Evolutionary conservation across 2,888 invertebrate genomes (phyloP).

Genomic region (Torymus aiolomorphi): DNA sequence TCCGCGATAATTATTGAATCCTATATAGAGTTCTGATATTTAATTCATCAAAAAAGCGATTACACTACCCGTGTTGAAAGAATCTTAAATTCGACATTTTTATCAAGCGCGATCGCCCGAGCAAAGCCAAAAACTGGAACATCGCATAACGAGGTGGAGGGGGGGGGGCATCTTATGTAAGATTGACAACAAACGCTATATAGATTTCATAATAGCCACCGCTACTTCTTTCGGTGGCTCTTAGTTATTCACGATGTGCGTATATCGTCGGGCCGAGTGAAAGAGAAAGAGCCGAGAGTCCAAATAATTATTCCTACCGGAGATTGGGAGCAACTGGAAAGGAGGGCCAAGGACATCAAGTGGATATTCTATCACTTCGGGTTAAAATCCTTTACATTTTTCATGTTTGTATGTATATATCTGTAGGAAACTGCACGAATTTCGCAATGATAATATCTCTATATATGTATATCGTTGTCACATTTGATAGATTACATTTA

Average conservation of each 20-base stretch:
- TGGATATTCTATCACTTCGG: constrained; percentile 22
- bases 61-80: neutral
- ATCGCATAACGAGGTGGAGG: neutral
- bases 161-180: neutral
- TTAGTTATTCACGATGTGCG: constrained; percentile 25
- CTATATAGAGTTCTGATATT: neutral
- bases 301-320: constrained; percentile 2
- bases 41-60: neutral
- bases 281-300: neutral
- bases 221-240: constrained; percentile 13
- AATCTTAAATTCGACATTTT: neutral
- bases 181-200: constrained; percentile 13
- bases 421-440: neutral
- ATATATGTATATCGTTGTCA: no score
- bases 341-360: constrained; percentile 37
- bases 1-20: no score
- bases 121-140: constrained; percentile 29
- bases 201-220: constrained; percentile 16
- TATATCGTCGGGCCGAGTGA: neutral
- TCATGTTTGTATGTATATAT: neutral
- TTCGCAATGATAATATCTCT: neutral
- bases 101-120: neutral
- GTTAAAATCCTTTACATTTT: neutral
- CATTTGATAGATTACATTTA: no score
- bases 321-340: constrained; percentile 20